Evolutionary conservation across 1,140 invertebrate genomes (phyloP).

Genomic region (Chrysomallon squamiferum): DNA sequence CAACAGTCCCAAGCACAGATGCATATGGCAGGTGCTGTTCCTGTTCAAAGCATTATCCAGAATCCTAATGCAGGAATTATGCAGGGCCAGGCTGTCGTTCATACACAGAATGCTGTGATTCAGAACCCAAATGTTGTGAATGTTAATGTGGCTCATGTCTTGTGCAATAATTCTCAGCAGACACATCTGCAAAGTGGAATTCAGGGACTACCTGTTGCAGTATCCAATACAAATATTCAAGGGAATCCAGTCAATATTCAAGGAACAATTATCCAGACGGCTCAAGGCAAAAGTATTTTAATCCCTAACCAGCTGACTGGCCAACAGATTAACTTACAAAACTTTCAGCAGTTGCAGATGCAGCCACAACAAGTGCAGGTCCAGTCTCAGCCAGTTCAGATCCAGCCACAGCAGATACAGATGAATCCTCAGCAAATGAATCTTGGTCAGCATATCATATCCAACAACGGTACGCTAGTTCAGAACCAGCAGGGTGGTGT

Average conservation of each 20-base stretch:
- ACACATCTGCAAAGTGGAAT: slow-evolving; percentile 26
- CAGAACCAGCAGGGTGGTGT: slow-evolving; percentile 13
- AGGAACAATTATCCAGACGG: slow-evolving; percentile 46
- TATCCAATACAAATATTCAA: slow-evolving; percentile 12
- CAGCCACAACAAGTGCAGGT: slow-evolving; percentile 12
- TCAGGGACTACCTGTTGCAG: slow-evolving; percentile 13
- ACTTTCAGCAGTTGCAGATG: slow-evolving; percentile 18
- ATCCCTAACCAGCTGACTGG: slow-evolving; percentile 34
- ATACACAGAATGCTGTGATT: slow-evolving; percentile 53
- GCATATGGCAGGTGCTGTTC: not conserved
- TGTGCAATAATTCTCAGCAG: slow-evolving; percentile 35
- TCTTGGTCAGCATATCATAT: slow-evolving; percentile 9
- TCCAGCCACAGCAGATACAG: slow-evolving; percentile 6
- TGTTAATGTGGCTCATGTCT: slow-evolving; percentile 50
- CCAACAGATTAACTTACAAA: slow-evolving; percentile 39
- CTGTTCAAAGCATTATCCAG: slow-evolving; percentile 4
- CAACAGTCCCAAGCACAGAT: slow-evolving; percentile 1
- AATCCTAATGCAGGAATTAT: slow-evolving; percentile 13
- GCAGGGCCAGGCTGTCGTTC: slow-evolving; percentile 30
- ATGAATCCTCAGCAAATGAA: slow-evolving; percentile 9
- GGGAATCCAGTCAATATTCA: slow-evolving; percentile 13
- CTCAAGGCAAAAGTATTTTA: slow-evolving; percentile 45
- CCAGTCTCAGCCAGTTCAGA: slow-evolving; percentile 19
- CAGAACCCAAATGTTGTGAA: slow-evolving; percentile 56
- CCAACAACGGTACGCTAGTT: slow-evolving; percentile 5